Evolutionary conservation across 2,797 vertebrate species (phyloP).

Genomic region (Acanthornis magna): DNA sequence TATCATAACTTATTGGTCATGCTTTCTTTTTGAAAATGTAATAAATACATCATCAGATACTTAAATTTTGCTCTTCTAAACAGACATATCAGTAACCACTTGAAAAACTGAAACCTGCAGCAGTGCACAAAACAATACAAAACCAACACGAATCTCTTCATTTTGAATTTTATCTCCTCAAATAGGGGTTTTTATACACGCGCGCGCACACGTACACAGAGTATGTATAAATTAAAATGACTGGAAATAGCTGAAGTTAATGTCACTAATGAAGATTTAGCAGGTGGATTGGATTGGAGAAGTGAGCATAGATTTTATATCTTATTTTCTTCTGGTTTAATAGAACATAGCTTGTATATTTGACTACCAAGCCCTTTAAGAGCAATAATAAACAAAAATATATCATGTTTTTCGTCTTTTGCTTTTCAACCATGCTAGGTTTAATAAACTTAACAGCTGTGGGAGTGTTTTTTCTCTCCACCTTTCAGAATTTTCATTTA

Average conservation of each 20-base stretch:
- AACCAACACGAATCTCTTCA: background rate
- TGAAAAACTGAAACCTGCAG: slow-evolving; percentile 3
- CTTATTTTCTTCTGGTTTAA: slow-evolving; percentile 66
- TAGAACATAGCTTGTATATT: slow-evolving; percentile 63
- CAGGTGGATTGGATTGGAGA: slow-evolving; percentile 34
- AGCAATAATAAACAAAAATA: slow-evolving; percentile 78
- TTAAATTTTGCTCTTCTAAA: slow-evolving; percentile 47
- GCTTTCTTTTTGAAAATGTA: slow-evolving; percentile 1
- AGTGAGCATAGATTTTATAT: slow-evolving; percentile 52
- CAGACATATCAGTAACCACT: slow-evolving; percentile 31
- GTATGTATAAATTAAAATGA: background rate
- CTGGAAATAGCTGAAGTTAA: slow-evolving; percentile 39
- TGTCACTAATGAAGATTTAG: slow-evolving; percentile 38
- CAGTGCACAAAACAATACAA: background rate
- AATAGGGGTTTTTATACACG: background rate
- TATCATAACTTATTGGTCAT: background rate
- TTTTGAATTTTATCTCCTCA: background rate
- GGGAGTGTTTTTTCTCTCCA: background rate
- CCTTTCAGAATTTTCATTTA: background rate
- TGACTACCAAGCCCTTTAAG: slow-evolving; percentile 66
- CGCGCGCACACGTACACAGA: background rate
- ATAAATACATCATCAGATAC: slow-evolving; percentile 23
- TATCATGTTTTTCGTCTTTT: slow-evolving; percentile 51
- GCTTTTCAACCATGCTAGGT: slow-evolving; percentile 53
- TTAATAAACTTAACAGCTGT: slow-evolving; percentile 37